Percentiles rank a stretch among this genome's conserved stretches.
Evolutionary conservation across 2,888 invertebrate species (phyloP).

Genomic region (Drosophila aldrichi): DNA sequence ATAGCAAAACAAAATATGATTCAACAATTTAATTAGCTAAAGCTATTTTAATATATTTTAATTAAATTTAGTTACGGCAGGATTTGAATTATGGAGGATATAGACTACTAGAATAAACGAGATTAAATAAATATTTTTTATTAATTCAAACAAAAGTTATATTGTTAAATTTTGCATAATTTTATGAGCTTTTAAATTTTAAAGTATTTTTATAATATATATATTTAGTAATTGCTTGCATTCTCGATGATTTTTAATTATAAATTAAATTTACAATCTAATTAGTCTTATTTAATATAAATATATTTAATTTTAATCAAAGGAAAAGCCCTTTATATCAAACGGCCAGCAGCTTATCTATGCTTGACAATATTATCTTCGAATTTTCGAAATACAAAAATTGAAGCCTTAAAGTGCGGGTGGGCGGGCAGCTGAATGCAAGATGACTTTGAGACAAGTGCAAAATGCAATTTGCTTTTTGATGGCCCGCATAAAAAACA

Average conservation of each 20-base stretch:
- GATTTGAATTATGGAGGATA: background rate
- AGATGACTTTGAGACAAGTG: slow-evolving; percentile 50
- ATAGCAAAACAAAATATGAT: background rate
- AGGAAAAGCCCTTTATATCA: background rate
- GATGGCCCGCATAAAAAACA: slow-evolving; percentile 50
- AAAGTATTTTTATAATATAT: no score
- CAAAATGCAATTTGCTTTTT: slow-evolving; percentile 58
- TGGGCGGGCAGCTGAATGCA: slow-evolving; percentile 25
- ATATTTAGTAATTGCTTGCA: no score
- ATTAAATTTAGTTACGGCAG: background rate
- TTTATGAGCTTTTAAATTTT: no score
- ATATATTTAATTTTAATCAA: no score
- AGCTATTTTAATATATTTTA: background rate
- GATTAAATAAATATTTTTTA: no score
- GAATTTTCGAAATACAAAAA: background rate
- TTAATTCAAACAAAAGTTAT: no score
- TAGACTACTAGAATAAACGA: no score
- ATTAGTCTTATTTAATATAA: no score
- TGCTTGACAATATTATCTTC: background rate
- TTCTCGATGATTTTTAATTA: no score
- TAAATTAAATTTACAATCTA: no score
- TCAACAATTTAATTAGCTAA: background rate
- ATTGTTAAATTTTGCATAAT: no score
- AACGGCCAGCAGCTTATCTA: slow-evolving; percentile 10
- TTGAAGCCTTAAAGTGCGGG: background rate